Base-by-base conservation (phyloP, 2,888 invertebrate species). In the Nematopogon swammerdamellus region DNA sequence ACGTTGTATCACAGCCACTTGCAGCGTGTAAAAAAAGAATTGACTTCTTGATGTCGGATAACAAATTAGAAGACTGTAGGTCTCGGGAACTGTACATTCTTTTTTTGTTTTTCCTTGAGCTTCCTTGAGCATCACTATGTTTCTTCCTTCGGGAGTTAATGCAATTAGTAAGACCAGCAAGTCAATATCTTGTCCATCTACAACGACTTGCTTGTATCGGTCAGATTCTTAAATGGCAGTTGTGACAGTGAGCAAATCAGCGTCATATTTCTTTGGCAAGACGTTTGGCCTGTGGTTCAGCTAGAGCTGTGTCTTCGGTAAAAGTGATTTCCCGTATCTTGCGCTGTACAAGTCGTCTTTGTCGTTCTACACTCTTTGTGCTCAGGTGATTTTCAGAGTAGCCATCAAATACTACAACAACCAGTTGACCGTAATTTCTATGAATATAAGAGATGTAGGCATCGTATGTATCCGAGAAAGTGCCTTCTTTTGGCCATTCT, bases 31-130 rank as follows among this genome's bases (percentile, higher is more conserved):
- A 18, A 8, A 46, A 18, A 46, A 11, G 14, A 18, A 45, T 20
- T 14, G 19, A 18, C 43, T 49, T 11, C 36, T 49, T 48, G 44
- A 44, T 43, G 44, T 18, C 10, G 44, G 44, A 43, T 18, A 44
- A 2, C 3, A 17, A 44, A 44, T 44, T 10, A 44, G 44, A 44
- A 44, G 17, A 17, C 44, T 43, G 4, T 43, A 43, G 10, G 44
- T 44, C 44, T 44, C 16, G 44, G 44, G 44, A 44, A 44, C 11
- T 44, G 14, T 19, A 44, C 19, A 44, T 43, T 43, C 44, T 43
- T 6, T 11, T 43, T 43, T 43, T 43, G 4, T 3, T 17, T 43
- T 18, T 43, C 8, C 25, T 25, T 25, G 25, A 25, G 25, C 25
- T 43, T 43, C 44, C 5, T 43, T 43, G 44, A 43, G 14, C 44